phyloP scores from a whole-genome alignment of 2,797 vertebrate genomes.

The Peromyscus eremicus region DNA sequence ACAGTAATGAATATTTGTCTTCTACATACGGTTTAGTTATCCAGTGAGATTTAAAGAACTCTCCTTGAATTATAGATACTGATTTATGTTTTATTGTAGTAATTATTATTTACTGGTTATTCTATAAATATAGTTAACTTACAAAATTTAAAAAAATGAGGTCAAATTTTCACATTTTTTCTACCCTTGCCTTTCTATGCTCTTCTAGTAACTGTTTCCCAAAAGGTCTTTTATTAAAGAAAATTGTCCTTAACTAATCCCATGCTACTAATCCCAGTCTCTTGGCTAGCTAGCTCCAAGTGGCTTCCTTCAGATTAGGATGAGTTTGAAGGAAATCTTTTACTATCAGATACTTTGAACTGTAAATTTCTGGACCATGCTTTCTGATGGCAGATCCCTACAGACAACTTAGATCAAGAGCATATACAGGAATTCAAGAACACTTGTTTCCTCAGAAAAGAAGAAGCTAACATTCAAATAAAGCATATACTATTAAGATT shows the following conservation, averaged over 20 bases:
- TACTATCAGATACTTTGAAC: not conserved
- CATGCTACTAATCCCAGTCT: not conserved
- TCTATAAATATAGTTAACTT: not conserved
- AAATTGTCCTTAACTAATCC: constrained; percentile 2
- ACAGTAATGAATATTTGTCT: not conserved
- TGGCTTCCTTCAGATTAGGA: constrained; percentile 41
- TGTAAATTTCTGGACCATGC: not conserved
- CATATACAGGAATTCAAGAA: not conserved
- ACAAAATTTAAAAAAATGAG: not conserved
- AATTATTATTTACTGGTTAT: not conserved
- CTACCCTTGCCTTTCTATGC: not conserved
- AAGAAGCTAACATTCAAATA: not conserved
- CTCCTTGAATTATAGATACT: not conserved
- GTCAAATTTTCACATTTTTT: not conserved
- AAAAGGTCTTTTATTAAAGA: not conserved
- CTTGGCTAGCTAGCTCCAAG: not conserved
- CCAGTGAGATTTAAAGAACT: not conserved
- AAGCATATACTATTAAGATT: not conserved
- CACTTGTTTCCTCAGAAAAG: not conserved
- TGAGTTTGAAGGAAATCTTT: not conserved
- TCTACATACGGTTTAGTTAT: not conserved
- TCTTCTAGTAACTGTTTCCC: not conserved
- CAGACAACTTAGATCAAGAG: not conserved
- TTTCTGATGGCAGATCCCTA: not conserved
- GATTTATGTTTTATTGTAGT: not conserved